These are phyloP conservation scores for Drosophila gunungcola DNA, from an alignment of 1,140 invertebrate species.

Conservation along the genomic window DNA sequence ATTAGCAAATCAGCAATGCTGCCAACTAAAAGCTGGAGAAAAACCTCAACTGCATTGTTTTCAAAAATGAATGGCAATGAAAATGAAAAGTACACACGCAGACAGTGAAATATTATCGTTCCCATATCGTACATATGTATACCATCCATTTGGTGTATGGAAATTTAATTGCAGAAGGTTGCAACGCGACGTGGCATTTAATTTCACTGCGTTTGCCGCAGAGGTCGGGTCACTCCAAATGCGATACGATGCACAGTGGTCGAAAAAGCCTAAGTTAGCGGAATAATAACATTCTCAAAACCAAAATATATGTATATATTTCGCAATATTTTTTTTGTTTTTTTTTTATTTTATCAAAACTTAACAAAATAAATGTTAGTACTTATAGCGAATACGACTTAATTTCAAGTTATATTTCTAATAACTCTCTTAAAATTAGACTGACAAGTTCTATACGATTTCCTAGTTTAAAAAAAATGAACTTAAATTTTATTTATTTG, in stretches of 20 bases:
- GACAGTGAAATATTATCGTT: slow-evolving; percentile 23
- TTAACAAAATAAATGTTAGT: too few relatives aligned
- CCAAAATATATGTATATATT: too few relatives aligned
- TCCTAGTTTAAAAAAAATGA: too few relatives aligned
- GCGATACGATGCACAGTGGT: slow-evolving; percentile 28
- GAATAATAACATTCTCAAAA: too few relatives aligned
- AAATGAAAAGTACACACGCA: slow-evolving; percentile 68
- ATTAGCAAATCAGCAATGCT: slow-evolving; percentile 46
- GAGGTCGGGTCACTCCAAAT: slow-evolving; percentile 66
- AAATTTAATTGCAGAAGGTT: slow-evolving; percentile 78
- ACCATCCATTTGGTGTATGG: slow-evolving; percentile 22
- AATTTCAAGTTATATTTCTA: too few relatives aligned
- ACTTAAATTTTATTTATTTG: too few relatives aligned
- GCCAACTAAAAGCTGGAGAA: slow-evolving; percentile 47
- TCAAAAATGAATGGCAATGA: slow-evolving; percentile 74
- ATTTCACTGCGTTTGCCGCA: slow-evolving; percentile 54
- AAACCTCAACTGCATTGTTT: slow-evolving; percentile 73
- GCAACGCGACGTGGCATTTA: slow-evolving; percentile 37
- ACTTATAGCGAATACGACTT: too few relatives aligned
- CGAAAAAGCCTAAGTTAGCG: too few relatives aligned
- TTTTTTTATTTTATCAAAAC: too few relatives aligned
- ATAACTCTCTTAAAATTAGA: too few relatives aligned
- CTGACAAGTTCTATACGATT: too few relatives aligned
- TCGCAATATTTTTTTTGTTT: too few relatives aligned
- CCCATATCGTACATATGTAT: slow-evolving; percentile 18